phyloP scores from a whole-genome alignment of 2,797 vertebrate species.

The Sandelia bainsii region DNA sequence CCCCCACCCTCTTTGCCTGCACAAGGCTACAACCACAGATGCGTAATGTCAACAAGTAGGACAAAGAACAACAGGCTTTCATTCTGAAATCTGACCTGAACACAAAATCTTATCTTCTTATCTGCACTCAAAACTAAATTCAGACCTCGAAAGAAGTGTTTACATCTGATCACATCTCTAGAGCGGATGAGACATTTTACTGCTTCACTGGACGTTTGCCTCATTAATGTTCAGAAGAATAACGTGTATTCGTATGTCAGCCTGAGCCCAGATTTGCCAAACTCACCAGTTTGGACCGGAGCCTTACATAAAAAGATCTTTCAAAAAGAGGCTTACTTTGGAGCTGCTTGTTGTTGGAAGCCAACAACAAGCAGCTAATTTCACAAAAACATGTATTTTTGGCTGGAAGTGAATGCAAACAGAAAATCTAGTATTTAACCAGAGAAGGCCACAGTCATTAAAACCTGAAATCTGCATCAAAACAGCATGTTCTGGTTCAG shows the following conservation, averaged over 20 bases:
- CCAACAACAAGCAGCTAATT: background rate
- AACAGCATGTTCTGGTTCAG: constrained; percentile 3
- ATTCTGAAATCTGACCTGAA: constrained; percentile 22
- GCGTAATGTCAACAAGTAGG: background rate
- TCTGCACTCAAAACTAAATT: constrained; percentile 17
- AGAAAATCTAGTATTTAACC: constrained; percentile 29
- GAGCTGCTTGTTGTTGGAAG: constrained; percentile 20
- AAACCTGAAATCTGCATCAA: background rate
- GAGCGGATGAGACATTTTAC: constrained; percentile 44
- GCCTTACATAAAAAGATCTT: background rate
- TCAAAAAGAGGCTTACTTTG: constrained; percentile 16
- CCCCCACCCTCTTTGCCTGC: constrained; percentile 7
- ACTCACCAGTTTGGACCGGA: constrained; percentile 13
- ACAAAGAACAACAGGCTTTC: constrained; percentile 26
- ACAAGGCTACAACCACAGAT: constrained; percentile 7
- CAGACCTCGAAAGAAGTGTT: constrained; percentile 16
- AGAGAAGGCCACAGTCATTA: background rate
- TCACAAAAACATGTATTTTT: constrained; percentile 19
- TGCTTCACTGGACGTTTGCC: background rate
- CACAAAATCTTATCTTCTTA: constrained; percentile 8
- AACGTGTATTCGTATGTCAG: constrained; percentile 9
- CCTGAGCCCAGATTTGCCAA: constrained; percentile 11
- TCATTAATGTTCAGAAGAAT: constrained; percentile 2
- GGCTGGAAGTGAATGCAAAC: constrained; percentile 44
- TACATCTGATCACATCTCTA: constrained; percentile 48